Base-by-base conservation (phyloP, 1,140 invertebrate genomes). In the Oscheius sp. region DNA sequence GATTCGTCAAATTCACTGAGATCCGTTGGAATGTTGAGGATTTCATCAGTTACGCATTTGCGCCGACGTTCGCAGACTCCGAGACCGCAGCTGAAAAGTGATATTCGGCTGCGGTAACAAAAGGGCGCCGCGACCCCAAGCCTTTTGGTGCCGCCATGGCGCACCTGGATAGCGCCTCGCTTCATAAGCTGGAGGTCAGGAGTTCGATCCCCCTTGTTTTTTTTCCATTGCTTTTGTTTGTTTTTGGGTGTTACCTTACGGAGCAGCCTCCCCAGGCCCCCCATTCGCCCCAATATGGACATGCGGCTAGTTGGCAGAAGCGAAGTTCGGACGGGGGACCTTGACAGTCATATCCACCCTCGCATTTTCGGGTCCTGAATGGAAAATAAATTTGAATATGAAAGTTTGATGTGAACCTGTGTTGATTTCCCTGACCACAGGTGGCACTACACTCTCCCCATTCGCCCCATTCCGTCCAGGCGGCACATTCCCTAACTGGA, bases 211-310 rank as follows among this genome's bases (percentile, higher is more conserved):
- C n/a, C n/a, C n/a, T n/a, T n/a, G n/a, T n/a, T n/a, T n/a, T n/a
- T n/a, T n/a, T n/a, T n/a, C n/a, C n/a, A n/a, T n/a, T n/a, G n/a
- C n/a, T n/a, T n/a, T n/a, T n/a, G n/a, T n/a, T n/a, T n/a, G n/a
- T n/a, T n/a, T n/a, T n/a, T n/a, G n/a, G n/a, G n/a, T n/a, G n/a
- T n/a, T n/a, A 63, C 36, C 36, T 36, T 2, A 76, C 75, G 23
- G 75, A 76, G 23, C 75, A 76, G 4, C 75, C 75, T 20, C 70
- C 61, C 75, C 75, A 76, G 15, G 42, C 34, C 7, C 49, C 55
- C 75, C 75, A 76, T 34, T 75, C 70, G 13, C 75, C 55, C 70
- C 71, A 76, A 63, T 76, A 76, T 2, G 75, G 75, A 69, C 75
- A 76, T 18, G 71, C 45, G 7, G 75, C 70, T 1, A 74, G 18